These are phyloP conservation scores for Eumeta japonica DNA, from an alignment of 1,140 invertebrate genomes.

Conservation along the genomic window DNA sequence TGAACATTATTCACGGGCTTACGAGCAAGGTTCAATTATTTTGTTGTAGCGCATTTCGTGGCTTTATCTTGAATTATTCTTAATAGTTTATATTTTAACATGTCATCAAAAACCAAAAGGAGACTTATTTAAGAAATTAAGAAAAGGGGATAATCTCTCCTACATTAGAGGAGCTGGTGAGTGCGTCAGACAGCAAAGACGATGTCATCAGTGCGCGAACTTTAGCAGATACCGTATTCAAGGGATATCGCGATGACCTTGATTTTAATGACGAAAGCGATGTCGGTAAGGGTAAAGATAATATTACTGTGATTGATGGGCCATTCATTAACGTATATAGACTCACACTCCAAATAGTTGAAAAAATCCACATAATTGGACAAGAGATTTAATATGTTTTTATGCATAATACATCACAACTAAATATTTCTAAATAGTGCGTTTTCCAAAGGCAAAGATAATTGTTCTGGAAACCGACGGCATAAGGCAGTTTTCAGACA, in stretches of 20 bases:
- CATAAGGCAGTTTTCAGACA: constrained; percentile 40
- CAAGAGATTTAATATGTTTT: no score
- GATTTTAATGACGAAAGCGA: constrained; percentile 73
- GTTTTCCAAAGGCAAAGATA: constrained; percentile 68
- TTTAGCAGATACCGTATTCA: constrained; percentile 48
- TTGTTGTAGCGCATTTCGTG: constrained; percentile 4
- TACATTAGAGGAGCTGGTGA: constrained; percentile 24
- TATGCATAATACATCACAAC: no score
- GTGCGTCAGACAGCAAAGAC: constrained; percentile 13
- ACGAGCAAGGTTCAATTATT: constrained; percentile 64
- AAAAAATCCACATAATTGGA: no score
- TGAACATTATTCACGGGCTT: constrained; percentile 65
- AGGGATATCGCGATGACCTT: no score
- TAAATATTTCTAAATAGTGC: no score
- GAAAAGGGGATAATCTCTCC: constrained; percentile 48
- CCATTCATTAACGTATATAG: no score
- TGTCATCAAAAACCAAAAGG: constrained; percentile 63
- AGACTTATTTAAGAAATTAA: constrained; percentile 51
- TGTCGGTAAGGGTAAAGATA: no score
- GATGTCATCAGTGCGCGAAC: constrained; percentile 30
- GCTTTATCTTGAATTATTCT: no score
- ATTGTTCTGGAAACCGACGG: constrained; percentile 68
- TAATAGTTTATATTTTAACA: constrained; percentile 19
- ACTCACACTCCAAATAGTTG: no score
- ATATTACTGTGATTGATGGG: no score